Conservation (phyloP, 2,797 vertebrate genomes). For the Mus caroli region DNA sequence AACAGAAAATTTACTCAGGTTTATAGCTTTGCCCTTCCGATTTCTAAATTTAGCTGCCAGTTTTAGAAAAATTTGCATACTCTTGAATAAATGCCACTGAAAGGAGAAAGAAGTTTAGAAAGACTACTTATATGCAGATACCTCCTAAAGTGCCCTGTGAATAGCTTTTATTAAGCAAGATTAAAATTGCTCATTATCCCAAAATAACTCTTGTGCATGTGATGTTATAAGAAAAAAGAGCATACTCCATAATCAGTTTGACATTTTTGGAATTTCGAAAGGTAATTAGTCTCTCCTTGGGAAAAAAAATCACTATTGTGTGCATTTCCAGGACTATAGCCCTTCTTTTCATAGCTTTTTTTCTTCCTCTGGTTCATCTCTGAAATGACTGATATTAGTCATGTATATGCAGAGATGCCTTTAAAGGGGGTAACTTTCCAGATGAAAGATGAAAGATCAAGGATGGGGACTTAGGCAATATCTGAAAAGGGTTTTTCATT, state of each 20-base stretch:
- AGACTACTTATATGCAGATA: conserved; percentile 88
- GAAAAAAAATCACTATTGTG: conserved; percentile 85
- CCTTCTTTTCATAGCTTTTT: conserved; percentile 60
- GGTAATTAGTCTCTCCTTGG: conserved; percentile 84
- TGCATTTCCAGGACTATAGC: conserved; percentile 79
- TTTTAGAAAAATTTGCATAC: conserved; percentile 86
- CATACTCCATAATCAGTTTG: conserved; percentile 86
- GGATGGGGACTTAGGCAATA: not conserved
- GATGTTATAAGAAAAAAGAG: conserved; percentile 87
- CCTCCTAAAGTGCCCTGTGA: conserved; percentile 86
- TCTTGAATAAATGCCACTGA: conserved; percentile 87
- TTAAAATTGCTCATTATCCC: conserved; percentile 89
- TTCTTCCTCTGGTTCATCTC: conserved; percentile 40
- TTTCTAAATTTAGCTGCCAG: conserved; percentile 86
- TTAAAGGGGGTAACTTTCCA: conserved; percentile 28
- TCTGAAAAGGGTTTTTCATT: not conserved
- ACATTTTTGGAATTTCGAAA: conserved; percentile 88
- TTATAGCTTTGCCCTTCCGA: conserved; percentile 83
- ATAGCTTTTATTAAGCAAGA: conserved; percentile 89
- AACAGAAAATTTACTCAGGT: conserved; percentile 80
- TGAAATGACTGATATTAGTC: conserved; percentile 46
- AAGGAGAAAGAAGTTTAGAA: conserved; percentile 85
- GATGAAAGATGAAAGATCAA: conserved; percentile 15
- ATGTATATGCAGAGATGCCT: conserved; percentile 40
- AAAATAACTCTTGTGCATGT: conserved; percentile 87